phyloP scores from a whole-genome alignment of 2,113 vertebrate species.

The Silurus glanis region DNA sequence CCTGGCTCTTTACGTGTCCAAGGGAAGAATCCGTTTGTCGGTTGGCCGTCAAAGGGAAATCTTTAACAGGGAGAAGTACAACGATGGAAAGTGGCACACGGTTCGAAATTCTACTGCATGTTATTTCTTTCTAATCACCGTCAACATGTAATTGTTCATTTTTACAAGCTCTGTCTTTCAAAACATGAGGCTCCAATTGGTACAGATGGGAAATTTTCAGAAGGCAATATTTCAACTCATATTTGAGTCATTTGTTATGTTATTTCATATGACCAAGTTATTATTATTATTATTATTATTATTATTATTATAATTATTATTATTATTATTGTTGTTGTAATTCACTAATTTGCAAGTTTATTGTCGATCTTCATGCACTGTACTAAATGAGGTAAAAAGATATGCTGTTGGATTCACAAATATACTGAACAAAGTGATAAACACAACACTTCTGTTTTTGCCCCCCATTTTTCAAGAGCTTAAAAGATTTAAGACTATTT shows the following conservation, averaged over 20 bases:
- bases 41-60: slow-evolving; percentile 75
- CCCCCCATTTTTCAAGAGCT: too few species aligned
- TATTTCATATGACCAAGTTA: neutral
- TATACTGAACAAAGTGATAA: too few species aligned
- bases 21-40: slow-evolving; percentile 82
- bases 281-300: too few species aligned
- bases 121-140: neutral
- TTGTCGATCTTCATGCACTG: too few species aligned
- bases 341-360: too few species aligned
- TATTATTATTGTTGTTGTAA: too few species aligned
- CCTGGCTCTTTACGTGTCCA: slow-evolving; percentile 82
- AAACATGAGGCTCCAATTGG: neutral
- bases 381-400: too few species aligned
- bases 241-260: neutral
- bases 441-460: too few species aligned
- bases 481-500: too few species aligned
- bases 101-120: slow-evolving; percentile 69
- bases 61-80: slow-evolving; percentile 82
- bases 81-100: slow-evolving; percentile 89
- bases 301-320: too few species aligned
- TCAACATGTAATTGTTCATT: neutral
- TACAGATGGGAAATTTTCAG: too few species aligned
- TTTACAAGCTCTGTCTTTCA: neutral
- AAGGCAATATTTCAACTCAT: neutral
- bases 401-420: too few species aligned